Evolutionary conservation across 2,888 invertebrate genomes (phyloP).

Genomic region (Pterostichus niger): DNA sequence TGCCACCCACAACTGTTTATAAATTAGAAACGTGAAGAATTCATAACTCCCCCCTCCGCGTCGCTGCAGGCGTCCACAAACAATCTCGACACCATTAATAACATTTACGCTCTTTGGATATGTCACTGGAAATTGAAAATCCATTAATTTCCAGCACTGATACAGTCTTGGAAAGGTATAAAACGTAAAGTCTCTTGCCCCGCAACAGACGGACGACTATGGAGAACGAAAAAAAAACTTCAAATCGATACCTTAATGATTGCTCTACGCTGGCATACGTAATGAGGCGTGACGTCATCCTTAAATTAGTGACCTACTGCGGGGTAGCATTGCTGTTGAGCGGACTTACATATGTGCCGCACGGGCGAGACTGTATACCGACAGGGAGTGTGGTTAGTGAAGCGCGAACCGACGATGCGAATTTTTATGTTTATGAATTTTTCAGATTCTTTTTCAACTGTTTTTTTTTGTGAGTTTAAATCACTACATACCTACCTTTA

Average conservation of each 20-base stretch:
- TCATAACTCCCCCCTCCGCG: conserved; percentile 36
- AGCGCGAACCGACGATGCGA: neutral
- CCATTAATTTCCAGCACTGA: conserved; percentile 73
- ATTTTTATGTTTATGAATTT: conserved; percentile 1
- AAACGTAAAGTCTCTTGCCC: conserved; percentile 33
- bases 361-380: conserved; percentile 16
- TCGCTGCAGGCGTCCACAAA: conserved; percentile 18
- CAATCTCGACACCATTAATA: conserved; percentile 66
- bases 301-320: conserved; percentile 72
- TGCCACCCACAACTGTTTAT: conserved; percentile 41
- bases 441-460: neutral
- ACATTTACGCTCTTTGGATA: conserved; percentile 71
- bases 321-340: conserved; percentile 16
- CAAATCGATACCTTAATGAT: conserved; percentile 77
- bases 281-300: conserved; percentile 76
- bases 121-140: conserved; percentile 76
- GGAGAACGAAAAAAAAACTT: conserved; percentile 74
- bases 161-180: conserved; percentile 66
- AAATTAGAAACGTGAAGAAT: conserved; percentile 50
- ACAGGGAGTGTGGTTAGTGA: conserved; percentile 10
- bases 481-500: too few relatives aligned
- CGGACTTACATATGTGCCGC: conserved; percentile 43
- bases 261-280: conserved; percentile 76
- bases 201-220: conserved; percentile 38
- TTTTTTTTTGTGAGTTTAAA: too few relatives aligned